These are phyloP conservation scores for Drosophila peninsularis DNA, from an alignment of 2,888 invertebrate genomes.

Conservation along the genomic window DNA sequence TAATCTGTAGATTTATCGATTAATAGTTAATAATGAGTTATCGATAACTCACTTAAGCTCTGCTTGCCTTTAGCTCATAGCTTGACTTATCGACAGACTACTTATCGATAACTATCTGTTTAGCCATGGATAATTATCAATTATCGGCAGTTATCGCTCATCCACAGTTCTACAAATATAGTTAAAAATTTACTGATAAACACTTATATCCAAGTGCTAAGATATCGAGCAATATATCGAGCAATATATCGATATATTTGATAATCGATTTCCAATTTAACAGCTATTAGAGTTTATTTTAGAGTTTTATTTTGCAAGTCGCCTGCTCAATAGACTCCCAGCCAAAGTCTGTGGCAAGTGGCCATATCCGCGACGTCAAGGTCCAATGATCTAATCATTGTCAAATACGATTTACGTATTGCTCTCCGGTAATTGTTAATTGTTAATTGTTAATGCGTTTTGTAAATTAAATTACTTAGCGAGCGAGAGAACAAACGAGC, in stretches of 20 bases:
- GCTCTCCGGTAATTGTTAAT: constrained; percentile 38
- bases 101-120: no score
- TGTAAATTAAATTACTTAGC: constrained; percentile 59
- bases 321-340: neutral
- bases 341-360: constrained; percentile 28
- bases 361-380: constrained; percentile 41
- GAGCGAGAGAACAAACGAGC: constrained; percentile 19
- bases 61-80: neutral
- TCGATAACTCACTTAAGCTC: no score
- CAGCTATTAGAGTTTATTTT: neutral
- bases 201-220: neutral
- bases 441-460: constrained; percentile 45
- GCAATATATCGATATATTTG: neutral
- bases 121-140: neutral
- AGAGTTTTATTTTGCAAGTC: neutral
- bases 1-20: no score
- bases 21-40: no score
- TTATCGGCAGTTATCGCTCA: neutral
- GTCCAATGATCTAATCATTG: constrained; percentile 55
- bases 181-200: no score
- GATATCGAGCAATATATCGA: no score
- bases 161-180: neutral
- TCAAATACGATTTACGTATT: constrained; percentile 8
- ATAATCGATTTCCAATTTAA: neutral
- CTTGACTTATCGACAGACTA: neutral